phyloP scores from a whole-genome alignment of 2,888 invertebrate species.

The Ellobium chinense region DNA sequence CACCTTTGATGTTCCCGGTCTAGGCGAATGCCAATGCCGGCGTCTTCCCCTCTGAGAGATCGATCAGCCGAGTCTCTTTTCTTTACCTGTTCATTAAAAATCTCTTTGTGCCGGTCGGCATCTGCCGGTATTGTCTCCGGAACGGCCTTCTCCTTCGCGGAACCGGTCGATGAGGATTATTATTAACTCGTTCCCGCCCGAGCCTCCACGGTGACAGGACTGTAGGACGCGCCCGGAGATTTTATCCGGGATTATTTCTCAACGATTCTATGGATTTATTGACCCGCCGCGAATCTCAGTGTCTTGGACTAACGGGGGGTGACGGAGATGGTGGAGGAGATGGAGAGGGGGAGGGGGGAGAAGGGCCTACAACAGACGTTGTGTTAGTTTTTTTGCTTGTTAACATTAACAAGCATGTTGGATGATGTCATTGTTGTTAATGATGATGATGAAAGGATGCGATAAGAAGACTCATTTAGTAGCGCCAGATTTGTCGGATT shows the following conservation, averaged over 20 bases:
- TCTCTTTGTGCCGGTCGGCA: slow-evolving; percentile 33
- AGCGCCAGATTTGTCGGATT: too few species aligned
- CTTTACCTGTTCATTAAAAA: slow-evolving; percentile 41
- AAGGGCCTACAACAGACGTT: too few species aligned
- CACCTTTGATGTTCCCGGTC: slow-evolving; percentile 33
- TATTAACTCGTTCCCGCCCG: slow-evolving; percentile 30
- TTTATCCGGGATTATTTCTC: slow-evolving; percentile 42
- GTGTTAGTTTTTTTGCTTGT: too few species aligned
- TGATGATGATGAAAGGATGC: too few species aligned
- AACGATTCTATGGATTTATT: slow-evolving; percentile 39
- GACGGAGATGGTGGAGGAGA: too few species aligned
- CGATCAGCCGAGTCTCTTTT: slow-evolving; percentile 13
- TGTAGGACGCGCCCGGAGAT: slow-evolving; percentile 30
- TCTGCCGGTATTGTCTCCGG: slow-evolving; percentile 36
- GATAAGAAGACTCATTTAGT: too few species aligned
- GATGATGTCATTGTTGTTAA: too few species aligned
- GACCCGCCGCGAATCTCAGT: background rate
- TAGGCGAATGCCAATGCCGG: background rate
- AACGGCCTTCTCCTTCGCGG: background rate
- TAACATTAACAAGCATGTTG: too few species aligned
- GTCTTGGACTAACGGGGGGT: too few species aligned
- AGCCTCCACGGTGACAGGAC: slow-evolving; percentile 30
- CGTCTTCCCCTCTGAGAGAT: slow-evolving; percentile 25
- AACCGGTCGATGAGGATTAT: slow-evolving; percentile 39
- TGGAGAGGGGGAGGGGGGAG: too few species aligned